Conservation (phyloP, 1,140 invertebrate species). For the Ostrea denselamellosa region DNA sequence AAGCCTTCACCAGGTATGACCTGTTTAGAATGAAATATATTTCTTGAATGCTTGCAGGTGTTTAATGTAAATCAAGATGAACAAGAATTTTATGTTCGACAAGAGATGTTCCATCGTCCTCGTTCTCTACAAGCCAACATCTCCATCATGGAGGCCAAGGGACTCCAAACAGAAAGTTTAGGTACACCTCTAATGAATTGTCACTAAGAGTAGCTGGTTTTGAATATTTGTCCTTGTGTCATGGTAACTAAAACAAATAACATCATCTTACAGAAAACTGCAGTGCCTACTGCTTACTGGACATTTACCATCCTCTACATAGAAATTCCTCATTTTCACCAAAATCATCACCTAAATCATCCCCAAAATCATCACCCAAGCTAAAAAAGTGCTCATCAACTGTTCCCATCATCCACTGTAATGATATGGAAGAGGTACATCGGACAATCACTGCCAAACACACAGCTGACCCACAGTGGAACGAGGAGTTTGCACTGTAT, state of each 20-base stretch:
- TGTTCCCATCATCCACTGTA: neutral
- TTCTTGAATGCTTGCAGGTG: slow-evolving; percentile 57
- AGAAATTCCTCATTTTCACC: slow-evolving; percentile 55
- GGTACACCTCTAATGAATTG: neutral
- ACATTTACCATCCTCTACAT: slow-evolving; percentile 53
- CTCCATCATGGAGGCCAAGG: slow-evolving; percentile 63
- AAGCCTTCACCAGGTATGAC: too few relatives aligned
- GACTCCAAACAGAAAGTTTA: slow-evolving; percentile 40
- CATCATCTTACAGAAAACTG: neutral
- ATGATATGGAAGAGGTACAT: slow-evolving; percentile 49
- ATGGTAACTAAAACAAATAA: too few relatives aligned
- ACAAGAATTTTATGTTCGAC: slow-evolving; percentile 67
- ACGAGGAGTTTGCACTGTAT: slow-evolving; percentile 69
- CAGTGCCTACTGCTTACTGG: slow-evolving; percentile 54
- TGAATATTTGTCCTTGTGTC: too few relatives aligned
- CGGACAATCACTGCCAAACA: slow-evolving; percentile 59
- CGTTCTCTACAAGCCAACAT: slow-evolving; percentile 57
- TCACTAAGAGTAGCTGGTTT: too few relatives aligned
- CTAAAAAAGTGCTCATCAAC: slow-evolving; percentile 32
- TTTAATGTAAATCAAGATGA: slow-evolving; percentile 69
- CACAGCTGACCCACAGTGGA: slow-evolving; percentile 63
- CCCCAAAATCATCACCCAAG: slow-evolving; percentile 55
- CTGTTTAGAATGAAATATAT: neutral
- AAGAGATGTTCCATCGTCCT: slow-evolving; percentile 65
- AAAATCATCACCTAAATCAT: slow-evolving; percentile 54